Evolutionary conservation across 1,140 invertebrate genomes (phyloP).

Genomic region (Hycleus cichorii): DNA sequence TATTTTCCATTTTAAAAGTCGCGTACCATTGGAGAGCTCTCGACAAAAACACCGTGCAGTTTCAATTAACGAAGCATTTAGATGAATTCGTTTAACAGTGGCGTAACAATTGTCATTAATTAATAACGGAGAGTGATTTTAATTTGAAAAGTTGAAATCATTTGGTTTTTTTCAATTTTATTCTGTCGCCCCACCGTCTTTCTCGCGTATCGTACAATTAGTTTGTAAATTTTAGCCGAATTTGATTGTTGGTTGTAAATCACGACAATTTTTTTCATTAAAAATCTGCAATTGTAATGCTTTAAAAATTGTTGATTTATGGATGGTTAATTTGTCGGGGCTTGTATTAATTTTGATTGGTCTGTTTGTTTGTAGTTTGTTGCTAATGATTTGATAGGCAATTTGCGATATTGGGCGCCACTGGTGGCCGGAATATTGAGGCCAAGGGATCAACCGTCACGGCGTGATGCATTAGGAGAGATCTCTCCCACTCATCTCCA

Average conservation of each 20-base stretch:
- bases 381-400: neutral
- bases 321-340: too few species aligned
- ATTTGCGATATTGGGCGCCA: slow-evolving; percentile 9
- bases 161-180: neutral
- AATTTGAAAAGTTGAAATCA: neutral
- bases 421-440: slow-evolving; percentile 13
- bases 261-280: too few species aligned
- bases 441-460: slow-evolving; percentile 20
- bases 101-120: neutral
- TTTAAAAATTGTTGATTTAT: too few species aligned
- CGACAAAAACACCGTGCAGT: slow-evolving; percentile 7
- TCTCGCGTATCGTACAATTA: too few species aligned
- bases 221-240: too few species aligned
- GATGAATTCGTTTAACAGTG: slow-evolving; percentile 13
- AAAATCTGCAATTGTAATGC: too few species aligned
- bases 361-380: slow-evolving; percentile 6
- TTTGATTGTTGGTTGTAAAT: too few species aligned
- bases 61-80: slow-evolving; percentile 27
- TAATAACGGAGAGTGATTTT: neutral
- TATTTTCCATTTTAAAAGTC: neutral
- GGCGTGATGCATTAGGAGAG: slow-evolving; percentile 18
- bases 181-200: neutral
- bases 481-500: slow-evolving; percentile 22
- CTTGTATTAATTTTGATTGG: slow-evolving; percentile 17
- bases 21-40: neutral